A percentile compares a stretch with the other conserved stretches of the same genome.
These are phyloP conservation scores for Echiichthys vipera DNA, from an alignment of 2,797 vertebrate genomes.

Conservation along the genomic window DNA sequence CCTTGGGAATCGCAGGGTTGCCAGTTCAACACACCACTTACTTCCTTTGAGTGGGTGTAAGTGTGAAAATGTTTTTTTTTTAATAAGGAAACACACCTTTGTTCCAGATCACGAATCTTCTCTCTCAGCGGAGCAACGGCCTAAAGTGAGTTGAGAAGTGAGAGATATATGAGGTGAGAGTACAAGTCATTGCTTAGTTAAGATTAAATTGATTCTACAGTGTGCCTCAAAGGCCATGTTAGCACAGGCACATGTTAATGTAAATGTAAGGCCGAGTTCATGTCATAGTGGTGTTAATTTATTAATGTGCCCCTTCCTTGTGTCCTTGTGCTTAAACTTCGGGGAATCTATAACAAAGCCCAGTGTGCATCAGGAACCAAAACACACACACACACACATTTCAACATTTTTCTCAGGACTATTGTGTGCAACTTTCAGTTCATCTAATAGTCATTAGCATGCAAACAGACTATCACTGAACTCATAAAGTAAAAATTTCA, in stretches of 20 bases:
- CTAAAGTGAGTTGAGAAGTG: constrained; percentile 77
- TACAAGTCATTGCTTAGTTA: neutral
- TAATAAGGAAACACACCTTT: constrained; percentile 86
- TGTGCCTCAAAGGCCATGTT: neutral
- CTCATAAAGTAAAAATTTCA: neutral
- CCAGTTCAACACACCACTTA: neutral
- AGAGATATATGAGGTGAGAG: neutral
- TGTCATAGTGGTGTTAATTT: too few relatives aligned
- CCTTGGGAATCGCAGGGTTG: too few relatives aligned
- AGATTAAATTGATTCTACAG: neutral
- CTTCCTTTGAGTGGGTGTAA: neutral
- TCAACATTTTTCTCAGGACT: neutral
- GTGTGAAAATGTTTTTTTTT: neutral
- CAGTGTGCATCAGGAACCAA: neutral
- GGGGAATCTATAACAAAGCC: neutral
- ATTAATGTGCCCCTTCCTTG: too few relatives aligned
- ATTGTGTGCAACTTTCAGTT: too few relatives aligned
- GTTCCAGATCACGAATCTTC: constrained; percentile 96
- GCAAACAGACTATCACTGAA: too few relatives aligned
- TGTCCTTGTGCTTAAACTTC: neutral
- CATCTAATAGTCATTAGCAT: too few relatives aligned
- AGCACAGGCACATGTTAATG: neutral
- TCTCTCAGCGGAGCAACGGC: constrained; percentile 94
- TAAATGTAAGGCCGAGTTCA: neutral
- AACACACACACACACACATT: too few relatives aligned